Evolutionary conservation across 2,888 invertebrate species (phyloP).

Genomic region (Palloptera scutellata): DNA sequence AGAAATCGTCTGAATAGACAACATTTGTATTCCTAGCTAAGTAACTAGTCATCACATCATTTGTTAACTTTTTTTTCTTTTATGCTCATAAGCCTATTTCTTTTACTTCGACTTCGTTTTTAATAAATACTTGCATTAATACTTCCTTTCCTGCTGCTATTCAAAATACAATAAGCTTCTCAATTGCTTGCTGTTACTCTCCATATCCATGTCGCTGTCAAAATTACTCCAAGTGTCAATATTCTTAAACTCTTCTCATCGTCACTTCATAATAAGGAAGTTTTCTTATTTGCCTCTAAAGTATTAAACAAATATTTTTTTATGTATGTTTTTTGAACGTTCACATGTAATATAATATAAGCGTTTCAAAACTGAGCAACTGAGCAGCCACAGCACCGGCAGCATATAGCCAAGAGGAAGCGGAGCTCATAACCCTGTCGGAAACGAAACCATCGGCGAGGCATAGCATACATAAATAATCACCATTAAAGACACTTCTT

Average conservation of each 20-base stretch:
- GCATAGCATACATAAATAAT: too few relatives aligned
- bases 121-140: background rate
- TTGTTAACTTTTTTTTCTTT: too few relatives aligned
- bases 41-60: too few relatives aligned
- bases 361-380: constrained; percentile 32
- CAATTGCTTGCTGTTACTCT: background rate
- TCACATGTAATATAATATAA: constrained; percentile 35
- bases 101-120: too few relatives aligned
- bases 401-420: constrained; percentile 30
- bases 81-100: too few relatives aligned
- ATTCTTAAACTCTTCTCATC: background rate
- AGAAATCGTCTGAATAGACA: too few relatives aligned
- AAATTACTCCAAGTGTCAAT: constrained; percentile 36
- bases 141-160: constrained; percentile 5
- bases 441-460: too few relatives aligned
- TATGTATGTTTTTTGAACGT: constrained; percentile 12
- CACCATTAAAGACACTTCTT: too few relatives aligned
- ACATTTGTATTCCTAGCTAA: too few relatives aligned
- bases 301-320: constrained; percentile 29
- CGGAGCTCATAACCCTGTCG: too few relatives aligned
- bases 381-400: constrained; percentile 36
- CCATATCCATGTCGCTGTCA: constrained; percentile 31
- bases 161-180: constrained; percentile 4
- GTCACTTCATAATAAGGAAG: constrained; percentile 9
- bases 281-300: background rate